Conservation (phyloP, 2,113 vertebrate genomes). For the Hydrolagus affinis region DNA sequence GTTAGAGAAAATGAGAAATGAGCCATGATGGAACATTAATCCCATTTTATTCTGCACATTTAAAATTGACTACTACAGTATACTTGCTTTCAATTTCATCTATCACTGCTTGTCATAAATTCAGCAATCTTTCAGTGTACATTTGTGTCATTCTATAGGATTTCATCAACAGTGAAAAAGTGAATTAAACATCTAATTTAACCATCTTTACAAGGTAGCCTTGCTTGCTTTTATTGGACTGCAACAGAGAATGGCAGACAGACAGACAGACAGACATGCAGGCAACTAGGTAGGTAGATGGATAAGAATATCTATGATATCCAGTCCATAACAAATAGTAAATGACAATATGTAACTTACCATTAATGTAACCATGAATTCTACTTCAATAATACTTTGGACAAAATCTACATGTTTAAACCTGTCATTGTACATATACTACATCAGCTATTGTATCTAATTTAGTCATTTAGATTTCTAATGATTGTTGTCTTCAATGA, state of each 20-base stretch:
- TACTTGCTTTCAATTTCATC: constrained; percentile 17
- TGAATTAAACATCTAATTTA: neutral
- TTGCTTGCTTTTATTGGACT: neutral
- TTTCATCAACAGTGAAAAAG: neutral
- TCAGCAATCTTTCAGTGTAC: constrained; percentile 3
- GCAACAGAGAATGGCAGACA: neutral
- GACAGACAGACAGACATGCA: neutral
- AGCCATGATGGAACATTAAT: neutral
- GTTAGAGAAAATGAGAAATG: neutral
- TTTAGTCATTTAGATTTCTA: no score
- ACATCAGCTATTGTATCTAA: no score
- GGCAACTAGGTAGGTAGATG: neutral
- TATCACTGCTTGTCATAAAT: constrained; percentile 14
- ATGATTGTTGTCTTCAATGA: no score
- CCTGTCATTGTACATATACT: no score
- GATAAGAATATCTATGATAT: neutral
- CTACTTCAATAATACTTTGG: no score
- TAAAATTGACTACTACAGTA: constrained; percentile 11
- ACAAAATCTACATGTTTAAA: no score
- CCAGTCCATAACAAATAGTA: no score
- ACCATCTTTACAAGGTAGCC: neutral
- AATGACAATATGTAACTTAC: no score
- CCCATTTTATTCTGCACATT: constrained; percentile 19
- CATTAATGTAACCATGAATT: no score
- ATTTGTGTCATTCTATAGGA: neutral